Conservation (phyloP, 1,140 invertebrate genomes). For the Drosophila nigromelanica region DNA sequence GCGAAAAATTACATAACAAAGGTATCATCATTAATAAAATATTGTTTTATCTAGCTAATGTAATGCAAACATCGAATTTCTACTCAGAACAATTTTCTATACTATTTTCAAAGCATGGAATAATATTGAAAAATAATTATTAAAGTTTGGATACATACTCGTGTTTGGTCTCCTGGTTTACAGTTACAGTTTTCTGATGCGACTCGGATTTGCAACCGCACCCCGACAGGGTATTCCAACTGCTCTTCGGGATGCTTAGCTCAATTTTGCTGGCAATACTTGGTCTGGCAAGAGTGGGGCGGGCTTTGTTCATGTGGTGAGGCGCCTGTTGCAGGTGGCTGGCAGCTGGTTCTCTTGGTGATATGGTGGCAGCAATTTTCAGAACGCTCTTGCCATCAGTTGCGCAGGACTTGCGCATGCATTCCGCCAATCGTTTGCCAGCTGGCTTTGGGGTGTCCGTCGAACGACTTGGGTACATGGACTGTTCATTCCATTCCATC, state of each 20-base stretch:
- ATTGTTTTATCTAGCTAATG: too few species aligned
- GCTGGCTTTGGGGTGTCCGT: neutral
- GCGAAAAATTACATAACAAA: neutral
- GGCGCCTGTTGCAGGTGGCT: neutral
- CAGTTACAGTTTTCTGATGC: neutral
- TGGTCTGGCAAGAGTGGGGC: neutral
- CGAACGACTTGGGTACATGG: neutral
- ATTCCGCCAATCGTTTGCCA: neutral
- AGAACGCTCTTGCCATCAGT: neutral
- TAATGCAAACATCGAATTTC: too few species aligned
- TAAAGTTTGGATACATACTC: neutral
- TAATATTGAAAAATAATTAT: too few species aligned
- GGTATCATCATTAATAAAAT: too few species aligned
- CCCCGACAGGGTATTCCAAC: neutral
- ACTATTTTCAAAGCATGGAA: too few species aligned
- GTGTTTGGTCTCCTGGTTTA: neutral
- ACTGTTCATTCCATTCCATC: constrained; percentile 7
- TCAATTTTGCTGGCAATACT: neutral
- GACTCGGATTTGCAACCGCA: neutral
- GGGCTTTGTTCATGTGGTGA: neutral
- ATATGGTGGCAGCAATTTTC: neutral
- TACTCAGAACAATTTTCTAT: too few species aligned
- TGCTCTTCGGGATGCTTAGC: too few species aligned
- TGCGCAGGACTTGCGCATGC: neutral
- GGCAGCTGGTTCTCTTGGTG: neutral